A percentile compares a stretch with the other conserved stretches of the same genome.
These are phyloP conservation scores for Hirtodrosophila duncani DNA, from an alignment of 2,888 invertebrate genomes.

Conservation along the genomic window DNA sequence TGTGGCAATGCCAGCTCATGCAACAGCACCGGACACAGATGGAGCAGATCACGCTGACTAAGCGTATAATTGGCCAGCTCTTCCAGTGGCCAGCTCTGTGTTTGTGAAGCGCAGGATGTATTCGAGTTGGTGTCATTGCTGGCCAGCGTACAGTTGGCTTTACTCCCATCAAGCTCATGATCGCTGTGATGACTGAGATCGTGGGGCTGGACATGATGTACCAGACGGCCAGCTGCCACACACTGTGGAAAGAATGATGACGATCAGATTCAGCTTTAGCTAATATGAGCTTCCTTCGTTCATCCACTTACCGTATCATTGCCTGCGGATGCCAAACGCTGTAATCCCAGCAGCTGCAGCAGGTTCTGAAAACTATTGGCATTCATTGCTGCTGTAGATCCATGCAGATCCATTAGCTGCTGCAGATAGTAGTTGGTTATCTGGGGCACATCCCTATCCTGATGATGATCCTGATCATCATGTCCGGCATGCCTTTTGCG, in stretches of 20 bases:
- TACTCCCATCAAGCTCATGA: slow-evolving; percentile 19
- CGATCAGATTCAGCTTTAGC: too few species aligned
- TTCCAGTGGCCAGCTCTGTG: slow-evolving; percentile 7
- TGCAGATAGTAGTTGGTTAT: slow-evolving; percentile 82
- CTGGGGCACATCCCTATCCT: slow-evolving; percentile 71
- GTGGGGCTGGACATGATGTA: slow-evolving; percentile 68
- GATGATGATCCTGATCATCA: slow-evolving; percentile 38
- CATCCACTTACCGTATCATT: slow-evolving; percentile 47
- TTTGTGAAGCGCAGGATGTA: slow-evolving; percentile 17
- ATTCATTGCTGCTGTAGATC: slow-evolving; percentile 80
- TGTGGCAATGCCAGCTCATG: slow-evolving; percentile 83
- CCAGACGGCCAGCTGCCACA: slow-evolving; percentile 54
- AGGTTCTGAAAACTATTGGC: slow-evolving; percentile 84
- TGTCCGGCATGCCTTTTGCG: slow-evolving; percentile 74
- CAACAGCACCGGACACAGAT: slow-evolving; percentile 84
- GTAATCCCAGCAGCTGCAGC: slow-evolving; percentile 82
- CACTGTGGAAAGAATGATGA: slow-evolving; percentile 41
- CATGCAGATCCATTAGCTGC: slow-evolving; percentile 81
- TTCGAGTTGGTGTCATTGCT: slow-evolving; percentile 34
- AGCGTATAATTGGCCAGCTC: slow-evolving; percentile 47
- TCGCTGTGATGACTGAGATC: slow-evolving; percentile 41
- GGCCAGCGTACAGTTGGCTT: slow-evolving; percentile 41
- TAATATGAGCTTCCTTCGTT: neutral
- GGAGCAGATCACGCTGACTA: slow-evolving; percentile 69
- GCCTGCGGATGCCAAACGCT: slow-evolving; percentile 76